phyloP scores from a whole-genome alignment of 2,797 vertebrate species.

The Antennarius maculatus region DNA sequence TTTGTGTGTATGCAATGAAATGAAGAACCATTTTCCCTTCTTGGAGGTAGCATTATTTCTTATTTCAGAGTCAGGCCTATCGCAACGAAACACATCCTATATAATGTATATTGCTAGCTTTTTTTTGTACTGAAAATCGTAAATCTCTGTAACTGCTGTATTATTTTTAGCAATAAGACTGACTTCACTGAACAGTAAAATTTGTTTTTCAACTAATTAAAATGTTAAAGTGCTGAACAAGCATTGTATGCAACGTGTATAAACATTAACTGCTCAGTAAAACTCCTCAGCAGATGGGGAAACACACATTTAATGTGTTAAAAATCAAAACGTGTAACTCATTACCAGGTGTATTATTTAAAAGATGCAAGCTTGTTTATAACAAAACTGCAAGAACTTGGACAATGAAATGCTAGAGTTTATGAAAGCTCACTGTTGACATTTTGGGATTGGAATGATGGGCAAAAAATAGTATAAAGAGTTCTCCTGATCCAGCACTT shows the following conservation, averaged over 20 bases:
- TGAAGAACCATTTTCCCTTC: no score
- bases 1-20: no score
- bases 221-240: neutral
- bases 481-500: neutral
- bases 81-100: no score
- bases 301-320: neutral
- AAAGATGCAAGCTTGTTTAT: neutral
- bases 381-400: no score
- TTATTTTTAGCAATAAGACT: neutral
- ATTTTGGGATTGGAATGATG: neutral
- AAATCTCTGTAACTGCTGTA: neutral
- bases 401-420: neutral
- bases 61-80: no score
- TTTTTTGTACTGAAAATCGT: no score
- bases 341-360: slow-evolving; percentile 16
- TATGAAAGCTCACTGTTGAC: no score
- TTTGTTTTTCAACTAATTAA: neutral
- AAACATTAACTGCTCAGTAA: slow-evolving; percentile 11
- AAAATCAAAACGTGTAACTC: slow-evolving; percentile 9
- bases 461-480: neutral
- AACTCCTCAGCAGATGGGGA: slow-evolving; percentile 2
- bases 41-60: no score
- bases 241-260: neutral
- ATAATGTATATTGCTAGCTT: no score
- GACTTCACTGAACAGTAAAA: neutral